These are phyloP conservation scores for Gibbula magus DNA, from an alignment of 2,888 invertebrate species.

Conservation along the genomic window DNA sequence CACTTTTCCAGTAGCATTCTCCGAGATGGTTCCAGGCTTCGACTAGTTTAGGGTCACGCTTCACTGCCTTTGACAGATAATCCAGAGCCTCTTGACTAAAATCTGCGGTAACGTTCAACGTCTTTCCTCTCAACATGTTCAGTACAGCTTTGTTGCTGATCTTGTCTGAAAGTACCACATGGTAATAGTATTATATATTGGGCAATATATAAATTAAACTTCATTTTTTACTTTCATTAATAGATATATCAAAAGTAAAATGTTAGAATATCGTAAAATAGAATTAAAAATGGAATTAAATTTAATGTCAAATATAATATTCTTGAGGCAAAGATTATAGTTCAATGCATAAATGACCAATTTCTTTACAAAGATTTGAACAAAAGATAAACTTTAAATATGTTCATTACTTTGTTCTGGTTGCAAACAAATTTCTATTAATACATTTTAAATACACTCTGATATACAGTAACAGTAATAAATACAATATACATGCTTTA, in stretches of 20 bases:
- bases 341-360: no score
- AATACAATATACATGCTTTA: no score
- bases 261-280: not conserved
- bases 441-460: not conserved
- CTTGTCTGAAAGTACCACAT: conserved; percentile 51
- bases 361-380: no score
- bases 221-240: no score
- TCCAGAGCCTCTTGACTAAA: conserved; percentile 85
- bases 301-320: no score
- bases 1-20: conserved; percentile 91
- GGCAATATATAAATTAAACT: not conserved
- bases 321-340: no score
- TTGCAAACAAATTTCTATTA: no score
- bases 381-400: no score
- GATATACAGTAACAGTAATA: not conserved
- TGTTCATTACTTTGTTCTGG: no score
- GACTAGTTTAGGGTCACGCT: conserved; percentile 86
- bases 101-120: conserved; percentile 83
- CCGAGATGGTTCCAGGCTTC: conserved; percentile 93
- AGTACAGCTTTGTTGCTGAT: conserved; percentile 69
- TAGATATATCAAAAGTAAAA: no score
- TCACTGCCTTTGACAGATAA: conserved; percentile 87
- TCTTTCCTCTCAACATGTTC: conserved; percentile 82
- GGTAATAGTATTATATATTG: not conserved
- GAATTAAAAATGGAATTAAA: not conserved